Base-by-base conservation (phyloP, 2,888 invertebrate species). In the Brachypalpus laphriformis region DNA sequence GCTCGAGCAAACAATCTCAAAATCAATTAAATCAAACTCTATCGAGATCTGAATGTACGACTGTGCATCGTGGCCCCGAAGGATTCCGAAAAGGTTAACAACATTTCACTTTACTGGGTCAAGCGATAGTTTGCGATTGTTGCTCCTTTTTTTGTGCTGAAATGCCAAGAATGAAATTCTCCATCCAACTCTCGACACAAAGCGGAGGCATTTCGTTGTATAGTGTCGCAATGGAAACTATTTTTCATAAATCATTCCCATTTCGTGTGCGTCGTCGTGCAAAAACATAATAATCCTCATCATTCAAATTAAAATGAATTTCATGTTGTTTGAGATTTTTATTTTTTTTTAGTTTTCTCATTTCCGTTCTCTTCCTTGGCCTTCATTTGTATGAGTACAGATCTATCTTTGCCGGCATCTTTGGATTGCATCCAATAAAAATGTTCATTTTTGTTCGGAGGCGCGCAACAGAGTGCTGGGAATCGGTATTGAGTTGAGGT, bases 401-500 rank as follows among this genome's bases (percentile, higher is more conserved):
- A 51, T 54, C 6, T 42, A 54, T 54, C 54, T 40, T 18, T 42
- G 40, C 28, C 54, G 28, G 54, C 25, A 18, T 68, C 54, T 51
- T 68, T 68, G 68, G 68, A 68, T 18, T 42, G 1, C n/a, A 6
- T 68, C 68, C 68, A 68, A 49, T 54, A 68, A 49, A 37, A 22
- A 31, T 63, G n/a, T 25, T 25, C 5, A 47, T n/a, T 22, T 22
- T 63, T 20, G n/a, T 45, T 61, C n/a, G 59, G 18, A 61, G 45
- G n/a, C 45, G 45, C 31, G 51, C 51, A 51, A 66, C 40, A 66
- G 40, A 16, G 25, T 37, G 40, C 11, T 8, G 9, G 34, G 18
- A 37, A 18, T 45, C 47, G 47, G n/a, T 49, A 37, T 37, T 37
- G 25, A 11, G 37, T 37, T 37, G 37, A 6, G 49, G 14, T 37